These are phyloP conservation scores for Conomelus anceps DNA, from an alignment of 2,888 invertebrate species.

Conservation along the genomic window DNA sequence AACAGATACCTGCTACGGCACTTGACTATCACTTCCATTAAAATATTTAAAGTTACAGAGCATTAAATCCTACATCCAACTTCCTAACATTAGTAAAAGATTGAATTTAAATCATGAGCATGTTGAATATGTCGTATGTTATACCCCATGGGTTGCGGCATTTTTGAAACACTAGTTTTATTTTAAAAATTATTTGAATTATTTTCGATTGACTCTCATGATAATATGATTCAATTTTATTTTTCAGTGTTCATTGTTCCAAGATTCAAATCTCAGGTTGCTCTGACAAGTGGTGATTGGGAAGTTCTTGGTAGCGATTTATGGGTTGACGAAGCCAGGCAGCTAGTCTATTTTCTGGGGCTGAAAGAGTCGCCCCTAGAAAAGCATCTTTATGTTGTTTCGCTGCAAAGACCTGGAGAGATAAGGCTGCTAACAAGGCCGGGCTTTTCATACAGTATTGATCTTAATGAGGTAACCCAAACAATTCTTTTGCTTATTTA, in stretches of 20 bases:
- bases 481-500: no score
- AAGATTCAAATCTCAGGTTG: slow-evolving; percentile 47
- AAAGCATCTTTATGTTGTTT: slow-evolving; percentile 83
- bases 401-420: slow-evolving; percentile 62
- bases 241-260: background rate
- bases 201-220: background rate
- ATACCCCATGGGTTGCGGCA: no score
- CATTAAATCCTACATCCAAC: no score
- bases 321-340: slow-evolving; percentile 75
- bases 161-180: no score
- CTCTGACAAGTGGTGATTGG: slow-evolving; percentile 88
- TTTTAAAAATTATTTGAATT: no score
- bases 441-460: slow-evolving; percentile 78
- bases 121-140: no score
- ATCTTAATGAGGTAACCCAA: slow-evolving; percentile 62
- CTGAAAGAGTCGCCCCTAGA: slow-evolving; percentile 86
- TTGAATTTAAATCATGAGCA: no score
- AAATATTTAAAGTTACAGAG: no score
- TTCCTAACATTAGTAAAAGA: no score
- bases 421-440: slow-evolving; percentile 69
- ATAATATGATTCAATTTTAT: slow-evolving; percentile 6
- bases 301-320: slow-evolving; percentile 78
- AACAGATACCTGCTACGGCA: no score
- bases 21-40: no score
- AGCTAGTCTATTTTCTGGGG: slow-evolving; percentile 85